Conservation (phyloP, 2,888 invertebrate species). For the Acronicta psi region DNA sequence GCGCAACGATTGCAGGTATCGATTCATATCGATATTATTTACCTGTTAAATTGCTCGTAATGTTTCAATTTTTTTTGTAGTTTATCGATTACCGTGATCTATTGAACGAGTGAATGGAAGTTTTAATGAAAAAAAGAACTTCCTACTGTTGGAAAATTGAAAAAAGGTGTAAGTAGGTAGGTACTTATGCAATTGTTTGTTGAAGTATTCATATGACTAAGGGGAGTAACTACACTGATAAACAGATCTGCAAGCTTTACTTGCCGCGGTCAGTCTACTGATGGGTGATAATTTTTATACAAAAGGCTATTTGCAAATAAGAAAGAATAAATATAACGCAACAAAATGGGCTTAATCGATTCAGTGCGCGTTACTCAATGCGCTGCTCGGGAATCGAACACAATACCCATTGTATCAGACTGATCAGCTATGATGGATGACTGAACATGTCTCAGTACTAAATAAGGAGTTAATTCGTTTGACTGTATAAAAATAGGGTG, state of each 20-base stretch:
- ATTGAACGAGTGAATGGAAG: constrained; percentile 22
- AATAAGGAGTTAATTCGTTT: constrained; percentile 23
- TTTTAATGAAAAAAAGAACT: constrained; percentile 32
- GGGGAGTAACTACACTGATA: too few relatives aligned
- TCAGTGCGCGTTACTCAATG: constrained; percentile 41
- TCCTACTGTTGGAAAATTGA: background rate
- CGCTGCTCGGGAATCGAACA: constrained; percentile 56
- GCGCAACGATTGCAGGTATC: constrained; percentile 66
- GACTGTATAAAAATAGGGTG: constrained; percentile 6
- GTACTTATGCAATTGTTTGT: background rate
- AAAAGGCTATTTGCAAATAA: background rate
- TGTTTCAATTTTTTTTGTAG: constrained; percentile 54
- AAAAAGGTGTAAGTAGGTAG: too few relatives aligned
- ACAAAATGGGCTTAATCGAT: constrained; percentile 13
- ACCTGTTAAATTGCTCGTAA: constrained; percentile 65
- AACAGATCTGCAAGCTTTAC: too few relatives aligned
- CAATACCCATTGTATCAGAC: constrained; percentile 60
- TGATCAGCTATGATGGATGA: constrained; percentile 62
- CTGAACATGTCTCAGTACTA: constrained; percentile 28
- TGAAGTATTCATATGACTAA: too few relatives aligned
- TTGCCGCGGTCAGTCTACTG: too few relatives aligned
- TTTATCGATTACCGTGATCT: constrained; percentile 56
- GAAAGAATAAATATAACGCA: background rate
- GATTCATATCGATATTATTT: constrained; percentile 67
- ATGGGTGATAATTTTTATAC: too few relatives aligned